Evolutionary conservation across 2,888 invertebrate species (phyloP).

Genomic region (Patella depressa): DNA sequence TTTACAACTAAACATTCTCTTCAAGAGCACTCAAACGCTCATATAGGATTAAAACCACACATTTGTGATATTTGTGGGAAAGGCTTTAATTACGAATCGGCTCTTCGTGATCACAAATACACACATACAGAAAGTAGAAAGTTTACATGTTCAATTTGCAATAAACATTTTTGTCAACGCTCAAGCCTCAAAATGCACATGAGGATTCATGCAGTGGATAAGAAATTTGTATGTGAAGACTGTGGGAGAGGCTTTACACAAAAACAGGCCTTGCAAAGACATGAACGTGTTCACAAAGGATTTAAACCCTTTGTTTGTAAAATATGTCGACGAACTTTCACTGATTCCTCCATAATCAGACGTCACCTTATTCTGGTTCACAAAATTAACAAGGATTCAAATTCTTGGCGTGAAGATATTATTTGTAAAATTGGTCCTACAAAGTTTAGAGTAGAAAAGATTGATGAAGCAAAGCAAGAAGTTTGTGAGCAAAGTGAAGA

Average conservation of each 20-base stretch:
- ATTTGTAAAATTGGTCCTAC: slow-evolving; percentile 31
- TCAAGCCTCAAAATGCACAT: slow-evolving; percentile 70
- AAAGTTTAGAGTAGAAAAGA: slow-evolving; percentile 36
- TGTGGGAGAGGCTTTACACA: slow-evolving; percentile 72
- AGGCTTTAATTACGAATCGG: slow-evolving; percentile 57
- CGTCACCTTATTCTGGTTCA: slow-evolving; percentile 58
- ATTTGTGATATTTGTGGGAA: slow-evolving; percentile 57
- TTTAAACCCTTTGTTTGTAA: slow-evolving; percentile 70
- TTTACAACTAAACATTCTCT: slow-evolving; percentile 60
- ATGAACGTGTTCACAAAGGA: slow-evolving; percentile 71
- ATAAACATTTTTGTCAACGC: slow-evolving; percentile 67
- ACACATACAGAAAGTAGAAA: slow-evolving; percentile 64
- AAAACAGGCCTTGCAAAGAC: slow-evolving; percentile 71
- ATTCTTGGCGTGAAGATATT: slow-evolving; percentile 56
- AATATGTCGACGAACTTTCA: slow-evolving; percentile 68
- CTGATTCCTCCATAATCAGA: slow-evolving; percentile 55
- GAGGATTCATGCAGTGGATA: slow-evolving; percentile 69
- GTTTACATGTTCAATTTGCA: slow-evolving; percentile 68
- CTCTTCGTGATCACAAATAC: slow-evolving; percentile 61
- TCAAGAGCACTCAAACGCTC: slow-evolving; percentile 55
- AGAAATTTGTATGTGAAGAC: slow-evolving; percentile 65
- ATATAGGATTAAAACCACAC: slow-evolving; percentile 54
- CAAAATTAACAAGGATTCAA: slow-evolving; percentile 53
- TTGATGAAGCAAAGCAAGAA: slow-evolving; percentile 22
- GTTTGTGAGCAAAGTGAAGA: slow-evolving; percentile 6